phyloP scores from a whole-genome alignment of 2,113 vertebrate genomes.

The Sigmodon hispidus region DNA sequence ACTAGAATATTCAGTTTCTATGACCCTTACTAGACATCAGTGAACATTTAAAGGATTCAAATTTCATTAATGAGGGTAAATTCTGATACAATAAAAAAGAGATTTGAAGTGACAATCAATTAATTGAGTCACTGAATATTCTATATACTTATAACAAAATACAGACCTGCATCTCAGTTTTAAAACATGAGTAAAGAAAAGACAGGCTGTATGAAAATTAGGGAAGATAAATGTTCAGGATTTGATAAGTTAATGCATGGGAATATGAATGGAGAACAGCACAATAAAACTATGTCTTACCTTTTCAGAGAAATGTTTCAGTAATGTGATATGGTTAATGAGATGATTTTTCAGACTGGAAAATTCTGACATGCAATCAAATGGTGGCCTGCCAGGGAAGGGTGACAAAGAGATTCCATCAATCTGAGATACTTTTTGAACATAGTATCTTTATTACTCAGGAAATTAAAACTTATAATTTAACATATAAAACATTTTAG shows the following conservation, averaged over 20 bases:
- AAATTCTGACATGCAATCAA: constrained; percentile 96
- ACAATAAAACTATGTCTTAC: constrained; percentile 81
- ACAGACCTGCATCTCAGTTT: neutral
- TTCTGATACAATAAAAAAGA: constrained; percentile 17
- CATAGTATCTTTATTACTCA: neutral
- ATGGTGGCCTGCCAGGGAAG: constrained; percentile 90
- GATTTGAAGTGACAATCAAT: constrained; percentile 7
- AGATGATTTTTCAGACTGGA: constrained; percentile 96
- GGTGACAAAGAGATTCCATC: constrained; percentile 48
- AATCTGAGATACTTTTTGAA: constrained; percentile 52
- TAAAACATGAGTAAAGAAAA: neutral
- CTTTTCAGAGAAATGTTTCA: constrained; percentile 97
- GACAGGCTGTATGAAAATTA: neutral
- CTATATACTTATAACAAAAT: constrained; percentile 8
- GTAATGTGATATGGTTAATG: constrained; percentile 95
- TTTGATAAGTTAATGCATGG: neutral
- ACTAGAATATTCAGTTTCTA: neutral
- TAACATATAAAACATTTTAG: neutral
- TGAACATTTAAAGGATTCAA: neutral
- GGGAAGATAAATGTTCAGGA: neutral
- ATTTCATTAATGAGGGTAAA: neutral
- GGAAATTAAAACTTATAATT: constrained; percentile 49
- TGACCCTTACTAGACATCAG: neutral
- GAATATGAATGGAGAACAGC: constrained; percentile 48
- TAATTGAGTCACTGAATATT: neutral